phyloP scores from a whole-genome alignment of 37 sponge, comb jelly and placozoan genomes.

The Chondrosia reniformis region DNA sequence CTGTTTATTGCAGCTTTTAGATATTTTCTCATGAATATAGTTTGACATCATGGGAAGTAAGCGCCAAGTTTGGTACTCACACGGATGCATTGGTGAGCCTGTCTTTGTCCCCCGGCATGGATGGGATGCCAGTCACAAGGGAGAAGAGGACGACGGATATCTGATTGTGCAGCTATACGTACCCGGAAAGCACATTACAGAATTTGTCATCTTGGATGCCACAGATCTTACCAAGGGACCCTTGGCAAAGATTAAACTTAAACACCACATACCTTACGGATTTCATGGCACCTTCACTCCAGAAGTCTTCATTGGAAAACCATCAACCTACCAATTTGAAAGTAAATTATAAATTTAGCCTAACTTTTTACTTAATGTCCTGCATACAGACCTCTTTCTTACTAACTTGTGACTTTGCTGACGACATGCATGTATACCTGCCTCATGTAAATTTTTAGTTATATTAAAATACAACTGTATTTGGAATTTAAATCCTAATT shows the following conservation, averaged over 20 bases:
- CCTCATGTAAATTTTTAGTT: no score
- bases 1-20: no score
- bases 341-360: no score
- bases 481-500: no score
- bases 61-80: constrained; percentile 84
- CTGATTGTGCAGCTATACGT: constrained; percentile 76
- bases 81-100: constrained; percentile 81
- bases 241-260: constrained; percentile 69
- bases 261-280: constrained; percentile 82
- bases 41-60: constrained; percentile 34
- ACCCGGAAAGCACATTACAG: constrained; percentile 69
- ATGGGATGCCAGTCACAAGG: constrained; percentile 22
- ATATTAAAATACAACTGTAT: no score
- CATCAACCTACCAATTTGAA: no score
- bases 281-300: constrained; percentile 94
- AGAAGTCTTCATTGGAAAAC: constrained; percentile 38
- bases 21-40: no score
- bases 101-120: constrained; percentile 82
- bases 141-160: constrained; percentile 88
- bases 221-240: constrained; percentile 65
- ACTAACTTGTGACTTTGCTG: no score
- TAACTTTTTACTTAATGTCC: no score
- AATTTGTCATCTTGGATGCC: constrained; percentile 86
- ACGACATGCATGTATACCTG: no score
- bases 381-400: no score